A percentile compares a stretch with the other conserved stretches of the same genome.
phyloP scores from a whole-genome alignment of 2,888 invertebrate genomes.

The Cataglyphis cursor region DNA sequence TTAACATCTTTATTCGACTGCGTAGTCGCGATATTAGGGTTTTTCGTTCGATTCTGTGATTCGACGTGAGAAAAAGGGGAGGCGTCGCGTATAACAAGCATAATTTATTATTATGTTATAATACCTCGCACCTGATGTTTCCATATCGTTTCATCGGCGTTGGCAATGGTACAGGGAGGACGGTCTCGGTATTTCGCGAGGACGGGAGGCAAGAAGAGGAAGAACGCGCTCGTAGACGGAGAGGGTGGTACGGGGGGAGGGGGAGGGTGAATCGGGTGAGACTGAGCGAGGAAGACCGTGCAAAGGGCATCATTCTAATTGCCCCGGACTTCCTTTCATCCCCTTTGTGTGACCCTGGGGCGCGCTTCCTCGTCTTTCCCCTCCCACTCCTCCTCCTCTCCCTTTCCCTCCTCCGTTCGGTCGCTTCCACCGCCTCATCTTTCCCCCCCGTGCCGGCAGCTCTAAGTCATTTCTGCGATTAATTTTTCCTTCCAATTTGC shows the following conservation, averaged over 20 bases:
- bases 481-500: conserved; percentile 87
- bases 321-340: conserved; percentile 87
- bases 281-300: conserved; percentile 78
- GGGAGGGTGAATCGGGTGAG: conserved; percentile 28
- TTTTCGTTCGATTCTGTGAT: not conserved
- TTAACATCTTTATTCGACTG: not conserved
- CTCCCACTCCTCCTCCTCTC: conserved; percentile 52
- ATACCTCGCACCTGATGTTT: conserved; percentile 53
- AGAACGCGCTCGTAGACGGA: conserved; percentile 41
- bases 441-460: conserved; percentile 76
- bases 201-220: conserved; percentile 27
- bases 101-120: conserved; percentile 52
- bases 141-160: conserved; percentile 47
- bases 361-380: conserved; percentile 84
- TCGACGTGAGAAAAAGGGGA: not conserved
- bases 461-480: conserved; percentile 87
- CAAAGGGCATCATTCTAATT: conserved; percentile 87
- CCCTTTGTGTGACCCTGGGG: conserved; percentile 85
- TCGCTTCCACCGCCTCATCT: conserved; percentile 70
- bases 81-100: not conserved
- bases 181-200: conserved; percentile 47
- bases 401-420: conserved; percentile 68
- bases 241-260: conserved; percentile 44
- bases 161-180: conserved; percentile 25
- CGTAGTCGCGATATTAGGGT: not conserved